Evolutionary conservation across 2,888 invertebrate genomes (phyloP), one percentile per base, ranked within the genome.

Genomic region (Troilus luridus): DNA sequence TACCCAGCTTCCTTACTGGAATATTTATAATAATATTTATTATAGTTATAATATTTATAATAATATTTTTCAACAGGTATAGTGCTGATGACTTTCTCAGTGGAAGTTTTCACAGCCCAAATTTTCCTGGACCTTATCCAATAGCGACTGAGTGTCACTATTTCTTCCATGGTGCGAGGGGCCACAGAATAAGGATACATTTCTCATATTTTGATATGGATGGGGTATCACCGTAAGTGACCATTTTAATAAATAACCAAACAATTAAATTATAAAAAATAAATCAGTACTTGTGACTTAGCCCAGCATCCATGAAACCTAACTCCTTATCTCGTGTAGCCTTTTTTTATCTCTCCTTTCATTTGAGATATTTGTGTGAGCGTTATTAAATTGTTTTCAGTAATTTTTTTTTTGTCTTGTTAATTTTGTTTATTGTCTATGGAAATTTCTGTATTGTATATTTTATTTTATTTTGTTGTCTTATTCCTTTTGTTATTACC

Each of bases 131-230:
- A 54, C 96, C 96, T 91, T 98, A 98, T 94, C 98, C 98, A 0
- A 96, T 98, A 93, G 97, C 98, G 94, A 97, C 98, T 0, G 97
- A 98, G 94, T 98, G 98, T 94, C 97, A 98, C 94, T 98, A 98
- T 94, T 98, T 97, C 94, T 98, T 98, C 94, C 96, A 98, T 93
- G 98, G 98, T 8, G 96, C 96, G 91, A 95, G 95, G 92, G 96
- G 96, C 92, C 97, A 98, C 93, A 96, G 96, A 93, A 96, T 98
- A 92, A 97, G 97, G 93, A 95, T 98, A 92, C 97, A 97, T 94
- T 98, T 98, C 94, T 97, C 97, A 89, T 98, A 97, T 94, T 98
- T 98, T 94, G 98, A 98, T 94, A 97, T 99, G 81, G 99, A 99
- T 94, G 99, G 99, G 92, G 97, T 98, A 92, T 95, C 96, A 93